phyloP scores from a whole-genome alignment of 2,888 invertebrate genomes.

The Eupithecia subfuscata region DNA sequence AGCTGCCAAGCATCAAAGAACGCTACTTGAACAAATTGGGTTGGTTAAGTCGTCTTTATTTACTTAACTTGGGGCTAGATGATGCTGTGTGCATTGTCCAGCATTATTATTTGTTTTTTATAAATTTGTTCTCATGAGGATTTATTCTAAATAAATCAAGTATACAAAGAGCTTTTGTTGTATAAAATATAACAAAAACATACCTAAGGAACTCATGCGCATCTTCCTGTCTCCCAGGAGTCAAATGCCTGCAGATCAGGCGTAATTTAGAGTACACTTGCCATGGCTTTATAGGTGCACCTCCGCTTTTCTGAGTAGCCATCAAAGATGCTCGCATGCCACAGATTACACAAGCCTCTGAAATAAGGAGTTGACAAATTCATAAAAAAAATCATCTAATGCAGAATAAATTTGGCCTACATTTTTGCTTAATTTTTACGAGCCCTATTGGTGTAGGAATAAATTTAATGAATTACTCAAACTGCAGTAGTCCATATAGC shows the following conservation, averaged over 20 bases:
- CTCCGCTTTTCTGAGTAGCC: constrained; percentile 86
- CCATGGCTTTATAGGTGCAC: constrained; percentile 90
- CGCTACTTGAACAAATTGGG: too few relatives aligned
- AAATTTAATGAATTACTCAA: not conserved
- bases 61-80: not conserved
- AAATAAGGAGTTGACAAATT: constrained; percentile 40
- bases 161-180: not conserved
- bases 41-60: too few relatives aligned
- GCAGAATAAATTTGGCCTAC: too few relatives aligned
- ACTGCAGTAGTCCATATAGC: not conserved
- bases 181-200: not conserved
- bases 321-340: constrained; percentile 92
- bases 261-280: constrained; percentile 92
- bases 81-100: too few relatives aligned
- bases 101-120: not conserved
- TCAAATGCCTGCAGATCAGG: constrained; percentile 91
- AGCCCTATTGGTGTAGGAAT: not conserved
- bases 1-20: too few relatives aligned
- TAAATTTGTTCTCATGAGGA: not conserved
- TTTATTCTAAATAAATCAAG: not conserved
- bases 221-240: constrained; percentile 97
- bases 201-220: constrained; percentile 97
- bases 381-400: not conserved
- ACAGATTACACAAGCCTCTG: constrained; percentile 91
- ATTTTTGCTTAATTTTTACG: too few relatives aligned